These are phyloP conservation scores for Drosophila paulistorum DNA, from an alignment of 1,140 invertebrate genomes.

Conservation along the genomic window DNA sequence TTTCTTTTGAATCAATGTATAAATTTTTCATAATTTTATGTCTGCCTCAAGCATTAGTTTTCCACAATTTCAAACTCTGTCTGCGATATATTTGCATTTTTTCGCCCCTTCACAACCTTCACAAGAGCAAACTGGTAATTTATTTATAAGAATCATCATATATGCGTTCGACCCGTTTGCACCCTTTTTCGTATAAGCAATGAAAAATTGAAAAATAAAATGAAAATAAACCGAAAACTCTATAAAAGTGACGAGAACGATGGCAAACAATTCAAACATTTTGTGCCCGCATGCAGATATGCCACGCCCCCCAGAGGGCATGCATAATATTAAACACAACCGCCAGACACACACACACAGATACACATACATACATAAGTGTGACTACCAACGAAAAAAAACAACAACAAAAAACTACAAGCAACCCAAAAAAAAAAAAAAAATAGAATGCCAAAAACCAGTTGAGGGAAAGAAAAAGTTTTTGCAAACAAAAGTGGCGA, in stretches of 20 bases:
- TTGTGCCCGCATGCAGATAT: slow-evolving; percentile 16
- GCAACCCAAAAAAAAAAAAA: slow-evolving; percentile 24
- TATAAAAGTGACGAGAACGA: slow-evolving; percentile 44
- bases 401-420: slow-evolving; percentile 40
- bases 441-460: slow-evolving; percentile 13
- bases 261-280: slow-evolving; percentile 22
- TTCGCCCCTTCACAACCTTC: neutral
- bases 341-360: slow-evolving; percentile 25
- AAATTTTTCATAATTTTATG: neutral
- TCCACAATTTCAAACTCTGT: neutral
- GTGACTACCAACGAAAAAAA: slow-evolving; percentile 22
- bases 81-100: neutral
- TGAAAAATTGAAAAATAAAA: slow-evolving; percentile 50
- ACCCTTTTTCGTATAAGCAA: slow-evolving; percentile 19
- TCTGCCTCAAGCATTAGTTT: neutral
- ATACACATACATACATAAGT: slow-evolving; percentile 7
- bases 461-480: slow-evolving; percentile 48
- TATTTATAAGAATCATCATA: slow-evolving; percentile 50
- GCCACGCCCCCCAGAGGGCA: slow-evolving; percentile 27
- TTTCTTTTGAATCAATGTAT: neutral
- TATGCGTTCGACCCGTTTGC: slow-evolving; percentile 17
- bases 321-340: slow-evolving; percentile 52
- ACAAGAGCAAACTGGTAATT: slow-evolving; percentile 41
- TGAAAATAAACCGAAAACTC: slow-evolving; percentile 43
- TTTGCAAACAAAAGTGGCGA: slow-evolving; percentile 62